Percentiles rank a stretch among this genome's conserved stretches.
phyloP scores from a whole-genome alignment of 2,888 invertebrate species.

The Trimorus sp. region DNA sequence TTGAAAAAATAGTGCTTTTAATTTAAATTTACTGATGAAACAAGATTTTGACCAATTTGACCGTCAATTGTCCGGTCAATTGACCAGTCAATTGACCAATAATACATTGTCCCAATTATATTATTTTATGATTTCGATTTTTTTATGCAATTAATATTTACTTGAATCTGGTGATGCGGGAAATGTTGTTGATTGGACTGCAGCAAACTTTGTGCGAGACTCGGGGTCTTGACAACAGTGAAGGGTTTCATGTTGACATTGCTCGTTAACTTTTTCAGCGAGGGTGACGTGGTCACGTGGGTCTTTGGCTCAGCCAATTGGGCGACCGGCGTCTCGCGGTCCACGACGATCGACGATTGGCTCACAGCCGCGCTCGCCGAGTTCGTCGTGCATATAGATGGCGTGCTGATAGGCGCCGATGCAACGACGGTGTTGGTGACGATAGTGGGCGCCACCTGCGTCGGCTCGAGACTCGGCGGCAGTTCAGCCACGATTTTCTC shows the following conservation, averaged over 20 bases:
- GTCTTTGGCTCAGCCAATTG: constrained; percentile 52
- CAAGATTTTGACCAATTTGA: too few species aligned
- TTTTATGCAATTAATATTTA: constrained; percentile 1
- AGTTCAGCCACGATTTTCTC: constrained; percentile 69
- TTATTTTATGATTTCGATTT: neutral
- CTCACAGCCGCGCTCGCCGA: constrained; percentile 79
- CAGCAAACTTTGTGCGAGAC: constrained; percentile 76
- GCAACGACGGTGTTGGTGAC: constrained; percentile 68
- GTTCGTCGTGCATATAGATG: constrained; percentile 74
- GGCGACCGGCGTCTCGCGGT: constrained; percentile 74
- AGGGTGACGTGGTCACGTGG: constrained; percentile 67
- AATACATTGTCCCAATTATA: too few species aligned
- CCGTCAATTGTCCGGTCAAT: too few species aligned
- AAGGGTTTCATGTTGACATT: constrained; percentile 76
- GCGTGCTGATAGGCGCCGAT: constrained; percentile 56
- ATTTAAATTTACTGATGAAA: too few species aligned
- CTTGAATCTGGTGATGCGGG: constrained; percentile 80
- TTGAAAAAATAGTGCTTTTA: too few species aligned
- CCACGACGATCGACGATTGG: constrained; percentile 80
- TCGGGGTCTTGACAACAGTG: constrained; percentile 76
- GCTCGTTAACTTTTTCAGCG: constrained; percentile 73
- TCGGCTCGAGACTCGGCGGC: constrained; percentile 67
- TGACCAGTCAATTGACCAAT: too few species aligned
- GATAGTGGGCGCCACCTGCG: constrained; percentile 63
- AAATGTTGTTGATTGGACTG: constrained; percentile 80